Conservation (phyloP, 35 echinoderm and acorn worm species). For the Lytechinus pictus region DNA sequence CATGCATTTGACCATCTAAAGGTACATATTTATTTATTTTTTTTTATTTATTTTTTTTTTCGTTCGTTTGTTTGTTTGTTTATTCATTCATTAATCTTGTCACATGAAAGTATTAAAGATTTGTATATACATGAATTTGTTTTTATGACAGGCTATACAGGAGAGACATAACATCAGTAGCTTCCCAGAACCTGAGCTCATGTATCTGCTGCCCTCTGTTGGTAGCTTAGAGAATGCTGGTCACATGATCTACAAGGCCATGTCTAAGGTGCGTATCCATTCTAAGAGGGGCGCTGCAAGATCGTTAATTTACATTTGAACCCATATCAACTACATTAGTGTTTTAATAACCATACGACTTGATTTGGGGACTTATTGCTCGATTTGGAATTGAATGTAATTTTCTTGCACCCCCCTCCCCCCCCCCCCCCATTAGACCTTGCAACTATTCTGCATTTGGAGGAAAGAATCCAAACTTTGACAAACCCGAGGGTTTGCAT, state of each 20-base stretch:
- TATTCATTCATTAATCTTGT: not conserved
- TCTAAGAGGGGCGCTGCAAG: not conserved
- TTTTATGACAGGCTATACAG: conserved; percentile 74
- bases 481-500: too few species aligned
- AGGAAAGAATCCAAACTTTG: too few species aligned
- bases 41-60: too few species aligned
- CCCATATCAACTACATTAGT: too few species aligned
- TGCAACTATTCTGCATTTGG: too few species aligned
- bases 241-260: conserved; percentile 75
- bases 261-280: conserved; percentile 62
- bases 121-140: not conserved
- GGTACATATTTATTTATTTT: conserved; percentile 51
- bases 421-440: too few species aligned
- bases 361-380: too few species aligned
- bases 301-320: too few species aligned
- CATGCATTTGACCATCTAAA: conserved; percentile 89
- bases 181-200: conserved; percentile 75
- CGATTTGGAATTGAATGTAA: too few species aligned
- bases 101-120: not conserved
- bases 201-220: conserved; percentile 64
- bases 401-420: too few species aligned
- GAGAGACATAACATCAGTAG: conserved; percentile 78
- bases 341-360: too few species aligned
- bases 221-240: conserved; percentile 70
- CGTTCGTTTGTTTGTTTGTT: too few species aligned